A percentile compares a stretch with the other conserved stretches of the same genome.
These are phyloP conservation scores for Clamator glandarius DNA, from an alignment of 2,797 vertebrate genomes.

Conservation along the genomic window DNA sequence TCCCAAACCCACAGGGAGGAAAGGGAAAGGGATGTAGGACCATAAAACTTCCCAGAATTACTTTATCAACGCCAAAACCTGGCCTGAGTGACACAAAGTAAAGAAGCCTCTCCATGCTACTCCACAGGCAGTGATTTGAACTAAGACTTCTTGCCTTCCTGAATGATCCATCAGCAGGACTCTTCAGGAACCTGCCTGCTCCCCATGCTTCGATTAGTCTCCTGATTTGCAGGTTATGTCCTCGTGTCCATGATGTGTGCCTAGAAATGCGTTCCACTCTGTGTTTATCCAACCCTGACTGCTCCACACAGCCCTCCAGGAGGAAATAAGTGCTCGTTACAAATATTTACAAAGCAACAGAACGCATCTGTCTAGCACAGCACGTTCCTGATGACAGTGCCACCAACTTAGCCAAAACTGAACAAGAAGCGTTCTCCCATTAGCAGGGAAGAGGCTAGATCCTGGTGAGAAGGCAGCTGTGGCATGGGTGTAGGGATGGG, in stretches of 20 bases:
- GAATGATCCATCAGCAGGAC: neutral
- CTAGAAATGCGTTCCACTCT: neutral
- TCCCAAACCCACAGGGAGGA: neutral
- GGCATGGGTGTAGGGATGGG: neutral
- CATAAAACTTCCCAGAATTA: neutral
- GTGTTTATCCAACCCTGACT: neutral
- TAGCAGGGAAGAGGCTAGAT: neutral
- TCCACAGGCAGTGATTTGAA: neutral
- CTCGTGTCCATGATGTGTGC: rapidly evolving
- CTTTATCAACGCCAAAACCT: neutral
- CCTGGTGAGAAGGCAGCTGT: neutral
- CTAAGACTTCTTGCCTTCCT: neutral
- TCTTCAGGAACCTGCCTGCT: neutral
- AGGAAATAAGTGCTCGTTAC: neutral
- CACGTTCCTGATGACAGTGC: neutral
- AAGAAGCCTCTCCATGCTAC: neutral
- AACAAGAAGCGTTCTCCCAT: neutral
- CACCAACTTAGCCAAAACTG: neutral
- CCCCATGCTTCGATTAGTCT: neutral
- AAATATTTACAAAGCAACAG: slow-evolving; percentile 10
- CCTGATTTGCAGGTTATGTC: neutral
- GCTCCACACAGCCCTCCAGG: neutral
- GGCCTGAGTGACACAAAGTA: neutral
- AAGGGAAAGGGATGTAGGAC: neutral
- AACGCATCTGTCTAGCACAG: neutral